These are phyloP conservation scores for Drosophila eohydei DNA, from an alignment of 2,888 invertebrate species.

Conservation along the genomic window DNA sequence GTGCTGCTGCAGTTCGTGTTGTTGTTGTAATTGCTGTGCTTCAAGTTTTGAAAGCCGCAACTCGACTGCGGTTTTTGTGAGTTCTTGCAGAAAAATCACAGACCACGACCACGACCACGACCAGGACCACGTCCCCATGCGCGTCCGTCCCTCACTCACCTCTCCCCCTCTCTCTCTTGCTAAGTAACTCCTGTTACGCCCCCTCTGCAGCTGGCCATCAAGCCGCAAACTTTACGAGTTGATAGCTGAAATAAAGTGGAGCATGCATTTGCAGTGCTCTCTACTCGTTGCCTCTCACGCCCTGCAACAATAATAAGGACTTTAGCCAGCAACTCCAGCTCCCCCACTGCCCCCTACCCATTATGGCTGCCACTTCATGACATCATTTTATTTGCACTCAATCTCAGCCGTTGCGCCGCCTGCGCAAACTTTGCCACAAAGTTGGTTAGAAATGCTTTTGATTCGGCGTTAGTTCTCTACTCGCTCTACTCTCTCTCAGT, in stretches of 20 bases:
- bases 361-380: constrained; percentile 67
- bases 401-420: constrained; percentile 66
- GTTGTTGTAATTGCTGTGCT: constrained; percentile 65
- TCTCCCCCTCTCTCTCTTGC: constrained; percentile 2
- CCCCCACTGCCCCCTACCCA: constrained; percentile 1
- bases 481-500: background rate
- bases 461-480: constrained; percentile 55
- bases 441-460: constrained; percentile 75
- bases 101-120: constrained; percentile 13
- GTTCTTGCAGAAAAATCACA: constrained; percentile 65
- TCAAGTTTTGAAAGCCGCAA: constrained; percentile 59
- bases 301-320: constrained; percentile 12
- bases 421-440: constrained; percentile 57
- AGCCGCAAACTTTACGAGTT: constrained; percentile 78
- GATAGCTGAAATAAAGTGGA: constrained; percentile 78
- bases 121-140: background rate
- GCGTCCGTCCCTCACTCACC: background rate
- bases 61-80: constrained; percentile 50
- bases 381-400: constrained; percentile 81
- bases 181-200: constrained; percentile 28
- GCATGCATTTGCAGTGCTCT: constrained; percentile 59
- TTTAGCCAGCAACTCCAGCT: background rate
- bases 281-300: constrained; percentile 3
- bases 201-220: constrained; percentile 52
- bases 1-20: constrained; percentile 31